A percentile compares a stretch with the other conserved stretches of the same genome.
These are phyloP conservation scores for Edolisoma coerulescens DNA, from an alignment of 2,113 vertebrate species.

Conservation along the genomic window DNA sequence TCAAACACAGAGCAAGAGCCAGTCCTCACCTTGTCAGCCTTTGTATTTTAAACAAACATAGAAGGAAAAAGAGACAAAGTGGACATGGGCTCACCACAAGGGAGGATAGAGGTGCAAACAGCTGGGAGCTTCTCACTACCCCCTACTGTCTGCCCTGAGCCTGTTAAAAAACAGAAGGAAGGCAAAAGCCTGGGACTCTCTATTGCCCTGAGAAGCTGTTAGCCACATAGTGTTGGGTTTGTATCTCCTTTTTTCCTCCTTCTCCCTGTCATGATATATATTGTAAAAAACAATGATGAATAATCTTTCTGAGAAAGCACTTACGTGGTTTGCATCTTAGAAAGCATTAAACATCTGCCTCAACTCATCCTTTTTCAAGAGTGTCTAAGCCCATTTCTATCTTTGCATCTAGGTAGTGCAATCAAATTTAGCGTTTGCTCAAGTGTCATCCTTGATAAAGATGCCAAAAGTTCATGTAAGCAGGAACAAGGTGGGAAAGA, in stretches of 20 bases:
- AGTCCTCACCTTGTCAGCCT: not conserved
- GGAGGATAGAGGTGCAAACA: not conserved
- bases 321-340: not conserved
- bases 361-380: not conserved
- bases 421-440: not conserved
- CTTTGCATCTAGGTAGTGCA: not conserved
- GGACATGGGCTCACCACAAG: not conserved
- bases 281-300: not conserved
- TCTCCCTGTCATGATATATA: not conserved
- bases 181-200: not conserved
- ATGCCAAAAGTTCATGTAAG: not conserved
- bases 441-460: not conserved
- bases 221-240: no score
- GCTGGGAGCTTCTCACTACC: not conserved
- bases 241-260: not conserved
- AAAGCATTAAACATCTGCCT: not conserved
- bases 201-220: not conserved
- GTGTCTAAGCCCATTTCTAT: not conserved
- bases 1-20: not conserved
- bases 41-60: not conserved
- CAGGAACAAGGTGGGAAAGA: not conserved
- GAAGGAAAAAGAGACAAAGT: not conserved
- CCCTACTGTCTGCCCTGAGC: rapidly evolving
- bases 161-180: not conserved
- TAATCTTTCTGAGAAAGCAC: not conserved